These are phyloP conservation scores for Oryzias dopingdopingensis DNA, from an alignment of 2,797 vertebrate genomes.

Conservation along the genomic window DNA sequence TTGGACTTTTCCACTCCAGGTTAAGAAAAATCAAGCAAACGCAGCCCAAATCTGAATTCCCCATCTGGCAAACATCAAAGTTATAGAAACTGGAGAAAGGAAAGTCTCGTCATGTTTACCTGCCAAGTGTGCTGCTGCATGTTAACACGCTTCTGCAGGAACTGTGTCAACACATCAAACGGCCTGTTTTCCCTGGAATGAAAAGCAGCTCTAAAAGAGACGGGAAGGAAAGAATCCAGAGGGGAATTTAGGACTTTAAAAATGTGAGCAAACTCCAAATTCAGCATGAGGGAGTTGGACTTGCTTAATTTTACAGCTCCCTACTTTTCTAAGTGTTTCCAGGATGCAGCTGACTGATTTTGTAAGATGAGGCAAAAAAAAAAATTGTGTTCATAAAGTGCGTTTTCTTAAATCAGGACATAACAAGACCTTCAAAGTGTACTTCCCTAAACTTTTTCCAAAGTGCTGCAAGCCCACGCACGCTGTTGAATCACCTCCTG, in stretches of 20 bases:
- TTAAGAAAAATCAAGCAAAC: slow-evolving; percentile 41
- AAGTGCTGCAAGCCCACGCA: slow-evolving; percentile 56
- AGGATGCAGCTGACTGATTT: not conserved
- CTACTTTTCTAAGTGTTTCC: slow-evolving; percentile 5
- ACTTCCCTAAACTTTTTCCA: slow-evolving; percentile 54
- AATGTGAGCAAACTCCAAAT: slow-evolving; percentile 57
- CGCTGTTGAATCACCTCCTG: slow-evolving; percentile 64
- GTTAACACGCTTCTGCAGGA: slow-evolving; percentile 61
- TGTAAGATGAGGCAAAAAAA: no score
- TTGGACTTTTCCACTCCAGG: slow-evolving; percentile 18
- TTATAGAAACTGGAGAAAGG: slow-evolving; percentile 57
- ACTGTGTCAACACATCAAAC: slow-evolving; percentile 58
- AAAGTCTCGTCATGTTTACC: slow-evolving; percentile 58
- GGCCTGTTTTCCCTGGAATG: slow-evolving; percentile 61
- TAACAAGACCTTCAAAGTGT: slow-evolving; percentile 33
- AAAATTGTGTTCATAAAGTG: not conserved
- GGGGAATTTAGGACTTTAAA: slow-evolving; percentile 52
- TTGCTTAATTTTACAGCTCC: slow-evolving; percentile 14
- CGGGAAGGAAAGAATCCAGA: slow-evolving; percentile 32
- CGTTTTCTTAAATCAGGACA: not conserved
- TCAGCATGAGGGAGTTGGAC: slow-evolving; percentile 26
- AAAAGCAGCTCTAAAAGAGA: slow-evolving; percentile 43
- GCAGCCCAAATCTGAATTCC: slow-evolving; percentile 1
- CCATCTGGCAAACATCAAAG: slow-evolving; percentile 68
- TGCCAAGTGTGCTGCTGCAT: slow-evolving; percentile 49